Evolutionary conservation across 2,113 vertebrate genomes (phyloP).

Genomic region (Atlantisia rogersi): DNA sequence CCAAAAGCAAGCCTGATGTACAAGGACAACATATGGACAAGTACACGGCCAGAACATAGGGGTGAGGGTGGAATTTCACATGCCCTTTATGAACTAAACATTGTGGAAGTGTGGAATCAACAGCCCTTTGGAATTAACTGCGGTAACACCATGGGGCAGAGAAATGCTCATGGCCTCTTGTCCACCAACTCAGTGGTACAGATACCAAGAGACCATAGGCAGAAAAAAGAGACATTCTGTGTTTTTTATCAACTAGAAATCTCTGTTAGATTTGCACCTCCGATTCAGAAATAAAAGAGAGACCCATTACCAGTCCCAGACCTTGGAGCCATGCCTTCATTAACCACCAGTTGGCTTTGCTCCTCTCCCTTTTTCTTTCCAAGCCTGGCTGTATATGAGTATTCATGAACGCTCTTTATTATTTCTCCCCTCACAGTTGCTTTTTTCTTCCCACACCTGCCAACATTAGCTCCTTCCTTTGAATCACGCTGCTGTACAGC

Average conservation of each 20-base stretch:
- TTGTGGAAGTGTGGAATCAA: neutral
- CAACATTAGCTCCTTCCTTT: conserved; percentile 62
- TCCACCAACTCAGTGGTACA: neutral
- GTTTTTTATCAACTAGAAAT: neutral
- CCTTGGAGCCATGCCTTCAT: conserved; percentile 18
- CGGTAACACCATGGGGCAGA: neutral
- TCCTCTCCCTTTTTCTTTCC: neutral
- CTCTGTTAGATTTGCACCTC: neutral
- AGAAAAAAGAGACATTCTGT: neutral
- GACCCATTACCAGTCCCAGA: neutral
- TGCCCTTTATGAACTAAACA: neutral
- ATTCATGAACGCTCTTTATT: conserved; percentile 41
- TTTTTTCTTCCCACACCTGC: conserved; percentile 68
- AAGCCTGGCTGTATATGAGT: neutral
- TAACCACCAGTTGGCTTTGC: conserved; percentile 44
- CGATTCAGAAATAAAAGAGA: neutral
- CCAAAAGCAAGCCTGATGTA: neutral
- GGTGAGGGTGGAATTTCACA: neutral
- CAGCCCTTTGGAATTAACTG: neutral
- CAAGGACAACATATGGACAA: accelerated
- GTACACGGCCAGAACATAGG: neutral
- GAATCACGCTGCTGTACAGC: conserved; percentile 42
- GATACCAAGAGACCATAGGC: neutral
- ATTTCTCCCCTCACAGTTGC: conserved; percentile 61
- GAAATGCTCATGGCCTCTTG: neutral